Evolutionary conservation across 1,140 invertebrate genomes (phyloP).

Genomic region (Plodia interpunctella): DNA sequence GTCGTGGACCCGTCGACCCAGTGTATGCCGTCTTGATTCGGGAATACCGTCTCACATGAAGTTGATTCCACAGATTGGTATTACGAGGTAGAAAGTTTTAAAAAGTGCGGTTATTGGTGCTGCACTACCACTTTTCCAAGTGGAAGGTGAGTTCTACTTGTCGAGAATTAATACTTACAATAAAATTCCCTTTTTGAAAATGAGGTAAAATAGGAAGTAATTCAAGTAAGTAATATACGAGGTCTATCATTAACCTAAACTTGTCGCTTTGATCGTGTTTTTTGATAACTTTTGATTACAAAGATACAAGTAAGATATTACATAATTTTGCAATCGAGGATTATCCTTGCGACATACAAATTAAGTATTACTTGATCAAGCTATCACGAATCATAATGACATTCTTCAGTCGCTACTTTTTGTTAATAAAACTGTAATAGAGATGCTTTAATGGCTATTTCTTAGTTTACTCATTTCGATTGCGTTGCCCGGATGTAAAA

Average conservation of each 20-base stretch:
- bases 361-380: not conserved
- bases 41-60: no score
- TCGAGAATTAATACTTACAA: no score
- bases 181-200: no score
- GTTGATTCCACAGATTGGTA: no score
- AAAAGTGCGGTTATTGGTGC: no score
- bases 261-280: not conserved
- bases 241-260: not conserved
- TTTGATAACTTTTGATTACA: not conserved
- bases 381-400: not conserved
- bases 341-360: not conserved
- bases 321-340: not conserved
- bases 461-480: not conserved
- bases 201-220: not conserved
- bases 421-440: no score
- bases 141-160: no score
- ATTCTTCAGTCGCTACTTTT: not conserved
- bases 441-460: not conserved
- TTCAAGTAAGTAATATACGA: not conserved
- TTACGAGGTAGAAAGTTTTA: no score
- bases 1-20: no score
- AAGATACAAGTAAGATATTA: not conserved
- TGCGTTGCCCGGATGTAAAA: conserved; percentile 1
- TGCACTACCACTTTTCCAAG: no score
- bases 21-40: no score